Base-by-base conservation (phyloP, 2,113 vertebrate genomes). In the Hyperoodon ampullatus region DNA sequence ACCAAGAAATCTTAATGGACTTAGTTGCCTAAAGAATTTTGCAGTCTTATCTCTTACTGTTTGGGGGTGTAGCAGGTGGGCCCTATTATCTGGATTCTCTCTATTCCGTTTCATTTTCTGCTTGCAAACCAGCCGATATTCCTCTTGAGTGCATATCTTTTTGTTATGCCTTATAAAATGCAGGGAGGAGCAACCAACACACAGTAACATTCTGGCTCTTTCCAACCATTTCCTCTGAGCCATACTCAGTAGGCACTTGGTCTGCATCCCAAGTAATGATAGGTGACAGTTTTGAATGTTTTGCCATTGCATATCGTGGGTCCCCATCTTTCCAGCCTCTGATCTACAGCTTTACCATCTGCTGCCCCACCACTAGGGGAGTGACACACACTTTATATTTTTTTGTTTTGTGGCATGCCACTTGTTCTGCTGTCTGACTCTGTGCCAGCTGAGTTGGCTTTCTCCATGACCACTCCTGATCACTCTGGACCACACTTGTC, bases 301-400 rank as follows among this genome's bases (percentile, higher is more conserved):
- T 88, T 8, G 23, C 15, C 15, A 0, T 55, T 39, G 47, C 8
- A 5, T 16, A 58, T 14, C 6, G 0, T 15, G 28, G 23, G 24
- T 61, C 18, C 75, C 15, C 21, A 30, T 28, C 44, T 80, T 84
- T 61, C 61, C 26, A 81, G 53, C 21, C 50, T 58, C 55, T 86
- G 50, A 55, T 47, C 39, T 42, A 18, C 39, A 65, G 30, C 8
- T 84, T 47, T 68, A 61, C 47, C n/a, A 28, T 35, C 26, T 72
- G 47, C 39, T 72, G 6, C 35, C 30, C 77, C 53, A 28, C 28
- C 60, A 39, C 42, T 68, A 66, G n/a, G 87, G 44, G 9, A 9
- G 53, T 0, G 66, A 39, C 42, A 44, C 13, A 12, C 8, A 19
- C 18, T 55, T 68, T 47, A 44, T 63, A 58, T 24, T 53, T 19